Evolutionary conservation across 2,888 invertebrate genomes (phyloP), one percentile per base, ranked within the genome.

Genomic region (Rhamnusium bicolor): DNA sequence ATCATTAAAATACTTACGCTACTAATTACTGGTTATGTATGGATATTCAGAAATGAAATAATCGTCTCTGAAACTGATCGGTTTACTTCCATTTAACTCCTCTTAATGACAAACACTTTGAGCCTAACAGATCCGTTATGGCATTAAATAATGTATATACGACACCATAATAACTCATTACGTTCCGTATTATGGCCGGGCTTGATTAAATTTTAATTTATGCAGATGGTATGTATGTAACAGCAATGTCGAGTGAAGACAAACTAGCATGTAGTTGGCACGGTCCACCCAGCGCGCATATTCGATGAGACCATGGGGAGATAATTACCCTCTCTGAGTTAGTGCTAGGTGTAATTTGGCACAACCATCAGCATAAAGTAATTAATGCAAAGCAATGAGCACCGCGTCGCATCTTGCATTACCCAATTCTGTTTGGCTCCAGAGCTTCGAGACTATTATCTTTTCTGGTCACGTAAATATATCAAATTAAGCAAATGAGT

Each of bases 301-400:
- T 73, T 70, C 76, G 77, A 78, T 77, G 75, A 51, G 51, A 19
- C 51, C 19, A 19, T 12, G 18, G 71, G 76, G 77, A 77, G 78
- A 81, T 82, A 82, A 82, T 82, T 80, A 79, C 78, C 77, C 78
- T 80, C 79, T 82, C 80, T 81, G 82, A 81, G 76, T 77, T 66
- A 47, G 72, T 75, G 75, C 72, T 74, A 73, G 75, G 77, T 77
- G 79, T 80, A 79, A 80, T 79, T 78, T 78, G 80, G 76, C 77
- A 51, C 73, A 65, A 73, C 75, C 71, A 73, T 62, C 73, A 72
- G 74, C 75, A 69, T 75, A 69, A 76, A 72, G 74, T 75, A 79
- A 79, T 75, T 75, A 75, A 75, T 73, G 73, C 71, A 69, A 73
- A 75, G 73, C 71, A 72, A 69, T 68, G 74, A 75, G 72, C 67